Conservation (phyloP, 2,113 vertebrate genomes). For the Sturnus vulgaris region DNA sequence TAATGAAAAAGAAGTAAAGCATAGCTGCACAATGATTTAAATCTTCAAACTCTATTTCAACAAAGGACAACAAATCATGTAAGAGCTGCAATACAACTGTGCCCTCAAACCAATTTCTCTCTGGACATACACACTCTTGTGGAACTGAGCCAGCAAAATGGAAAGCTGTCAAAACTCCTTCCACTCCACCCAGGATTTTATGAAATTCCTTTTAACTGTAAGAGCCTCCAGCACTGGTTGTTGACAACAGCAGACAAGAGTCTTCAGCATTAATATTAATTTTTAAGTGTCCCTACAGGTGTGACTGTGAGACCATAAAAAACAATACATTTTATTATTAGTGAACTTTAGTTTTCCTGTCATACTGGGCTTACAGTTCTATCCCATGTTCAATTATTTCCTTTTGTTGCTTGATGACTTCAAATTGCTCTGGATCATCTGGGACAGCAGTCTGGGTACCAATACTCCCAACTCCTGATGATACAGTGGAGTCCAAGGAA, state of each 20-base stretch:
- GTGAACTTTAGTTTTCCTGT: not conserved
- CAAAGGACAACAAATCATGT: not conserved
- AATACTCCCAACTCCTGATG: conserved; percentile 77
- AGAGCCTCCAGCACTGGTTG: not conserved
- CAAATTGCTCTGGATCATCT: conserved; percentile 94
- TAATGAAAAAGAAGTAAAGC: not conserved
- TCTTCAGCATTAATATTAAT: not conserved
- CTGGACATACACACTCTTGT: not conserved
- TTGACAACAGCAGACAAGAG: not conserved
- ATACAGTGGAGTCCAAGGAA: conserved; percentile 91
- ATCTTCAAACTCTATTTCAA: not conserved
- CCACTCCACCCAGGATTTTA: not conserved
- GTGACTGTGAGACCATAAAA: not conserved
- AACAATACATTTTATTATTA: not conserved
- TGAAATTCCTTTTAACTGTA: not conserved
- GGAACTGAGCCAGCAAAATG: not conserved
- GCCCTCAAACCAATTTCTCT: not conserved
- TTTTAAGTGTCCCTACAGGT: not conserved
- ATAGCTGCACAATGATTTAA: not conserved
- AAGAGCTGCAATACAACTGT: not conserved
- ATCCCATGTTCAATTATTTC: conserved; percentile 98
- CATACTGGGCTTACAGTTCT: conserved; percentile 82
- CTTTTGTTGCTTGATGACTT: conserved; percentile 98
- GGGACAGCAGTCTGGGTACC: conserved; percentile 75
- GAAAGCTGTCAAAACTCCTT: not conserved